phyloP scores from a whole-genome alignment of 92 coral and sea anemone genomes.

The Zoanthus sansibaricus region DNA sequence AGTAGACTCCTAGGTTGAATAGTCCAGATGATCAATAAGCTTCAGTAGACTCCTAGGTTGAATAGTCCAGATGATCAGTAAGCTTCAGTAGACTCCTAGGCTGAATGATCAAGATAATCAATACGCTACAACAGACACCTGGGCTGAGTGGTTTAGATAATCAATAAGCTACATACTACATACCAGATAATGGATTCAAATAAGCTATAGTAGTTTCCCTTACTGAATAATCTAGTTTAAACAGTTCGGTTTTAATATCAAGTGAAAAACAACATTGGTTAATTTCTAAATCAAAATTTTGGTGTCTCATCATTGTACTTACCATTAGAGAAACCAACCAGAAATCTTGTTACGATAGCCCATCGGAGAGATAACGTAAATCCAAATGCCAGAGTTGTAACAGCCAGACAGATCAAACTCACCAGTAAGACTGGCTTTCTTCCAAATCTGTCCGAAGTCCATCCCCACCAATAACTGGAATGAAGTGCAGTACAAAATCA shows the following conservation, averaged over 20 bases:
- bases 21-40: too few relatives aligned
- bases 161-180: too few relatives aligned
- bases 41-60: too few relatives aligned
- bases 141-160: too few relatives aligned
- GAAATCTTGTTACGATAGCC: conserved; percentile 80
- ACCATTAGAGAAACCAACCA: conserved; percentile 82
- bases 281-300: background rate
- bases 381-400: conserved; percentile 74
- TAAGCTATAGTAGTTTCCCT: too few relatives aligned
- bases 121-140: too few relatives aligned
- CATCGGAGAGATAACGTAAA: conserved; percentile 70
- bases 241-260: background rate
- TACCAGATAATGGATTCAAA: too few relatives aligned
- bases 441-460: conserved; percentile 86
- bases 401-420: conserved; percentile 34
- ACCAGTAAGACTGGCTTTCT: conserved; percentile 71
- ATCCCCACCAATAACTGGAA: conserved; percentile 91
- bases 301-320: background rate
- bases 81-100: too few relatives aligned
- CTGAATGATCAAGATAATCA: too few relatives aligned
- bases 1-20: too few relatives aligned
- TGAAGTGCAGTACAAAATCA: background rate
- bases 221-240: too few relatives aligned
- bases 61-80: too few relatives aligned
- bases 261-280: background rate